Evolutionary conservation across 64 coral and sea anemone species (phyloP), one percentile per base, ranked within the genome.

Genomic region (Porites lutea): DNA sequence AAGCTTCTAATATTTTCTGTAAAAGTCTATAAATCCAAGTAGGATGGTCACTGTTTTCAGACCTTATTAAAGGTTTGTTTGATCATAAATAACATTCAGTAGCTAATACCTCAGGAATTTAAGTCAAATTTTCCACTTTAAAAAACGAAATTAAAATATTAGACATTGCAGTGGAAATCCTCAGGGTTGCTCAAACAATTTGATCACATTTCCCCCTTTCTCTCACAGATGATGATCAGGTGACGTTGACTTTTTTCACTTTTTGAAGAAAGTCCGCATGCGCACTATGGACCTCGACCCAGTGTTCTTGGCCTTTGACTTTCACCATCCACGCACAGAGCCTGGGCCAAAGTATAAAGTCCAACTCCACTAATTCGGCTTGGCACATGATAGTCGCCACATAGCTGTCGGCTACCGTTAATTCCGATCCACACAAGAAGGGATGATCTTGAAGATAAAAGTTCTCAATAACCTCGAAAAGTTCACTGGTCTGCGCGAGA

Each of bases 321-420:
- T 88, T 96, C 50, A 68, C 55, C 1, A 96, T 66, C 94, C 94
- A 96, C 74, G 68, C 54, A 2, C 20, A 61, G 62, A 96, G 90
- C 2, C 70, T 86, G 46, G 94, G 94, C 94, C 94, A 96, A 18
- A 96, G 76, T 73, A 57, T 80, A 47, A 96, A 52, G 27, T 96
- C 94, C 9, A 96, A 84, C 10, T 92, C 72, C 5, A 96, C 18
- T 78, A 90, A 96, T 67, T 96, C 94, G 8, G 76, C 75, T 46
- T 96, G 94, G 20, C 90, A 96, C 23, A 96, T 16, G 6, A 96
- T 69, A 3, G 94, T 92, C 12, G 94, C 94, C 13, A 89, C 94
- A 79, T 96, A 96, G 18, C 52, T 96, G n/a, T 96, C 94, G 2
- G 94, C 94, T 18, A 96, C 60, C 13, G 94, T 96, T 52, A 96